phyloP scores from a whole-genome alignment of 1,140 invertebrate genomes.

The Anastrepha obliqua region DNA sequence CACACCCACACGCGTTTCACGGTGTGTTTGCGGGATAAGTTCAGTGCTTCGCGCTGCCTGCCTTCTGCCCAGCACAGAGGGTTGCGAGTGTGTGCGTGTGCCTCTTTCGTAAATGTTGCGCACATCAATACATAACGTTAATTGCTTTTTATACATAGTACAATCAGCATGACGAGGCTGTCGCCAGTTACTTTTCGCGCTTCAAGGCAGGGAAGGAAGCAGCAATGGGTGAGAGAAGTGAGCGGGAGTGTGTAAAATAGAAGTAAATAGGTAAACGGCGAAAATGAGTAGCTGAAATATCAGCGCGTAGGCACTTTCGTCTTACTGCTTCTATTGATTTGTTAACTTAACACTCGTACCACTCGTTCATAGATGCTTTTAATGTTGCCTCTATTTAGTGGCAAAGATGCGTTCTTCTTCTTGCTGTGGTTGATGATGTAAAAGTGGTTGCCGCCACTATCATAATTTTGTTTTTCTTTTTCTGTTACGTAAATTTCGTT shows the following conservation, averaged over 20 bases:
- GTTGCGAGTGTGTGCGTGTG: not conserved
- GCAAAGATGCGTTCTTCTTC: not conserved
- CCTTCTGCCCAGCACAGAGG: not conserved
- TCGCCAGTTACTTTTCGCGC: not conserved
- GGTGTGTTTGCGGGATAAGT: constrained; percentile 11
- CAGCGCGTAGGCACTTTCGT: not conserved
- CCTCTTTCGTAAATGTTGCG: not conserved
- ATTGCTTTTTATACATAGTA: constrained; percentile 35
- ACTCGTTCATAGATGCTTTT: not conserved
- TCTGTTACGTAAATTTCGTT: not conserved
- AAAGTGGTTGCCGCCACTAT: not conserved
- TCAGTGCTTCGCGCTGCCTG: not conserved
- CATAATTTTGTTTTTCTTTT: not conserved
- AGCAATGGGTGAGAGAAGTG: too few species aligned
- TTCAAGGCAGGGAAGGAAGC: not conserved
- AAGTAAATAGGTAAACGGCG: not conserved
- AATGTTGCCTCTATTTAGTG: not conserved
- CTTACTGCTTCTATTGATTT: not conserved
- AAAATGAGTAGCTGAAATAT: not conserved
- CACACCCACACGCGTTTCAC: not conserved
- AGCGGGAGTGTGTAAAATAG: not conserved
- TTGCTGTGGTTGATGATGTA: not conserved
- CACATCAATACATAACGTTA: constrained; percentile 15
- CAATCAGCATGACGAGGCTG: not conserved
- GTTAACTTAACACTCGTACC: not conserved